A percentile compares a stretch with the other conserved stretches of the same genome.
Conservation (phyloP, 2,888 invertebrate species). For the Sphinx pinastri region DNA sequence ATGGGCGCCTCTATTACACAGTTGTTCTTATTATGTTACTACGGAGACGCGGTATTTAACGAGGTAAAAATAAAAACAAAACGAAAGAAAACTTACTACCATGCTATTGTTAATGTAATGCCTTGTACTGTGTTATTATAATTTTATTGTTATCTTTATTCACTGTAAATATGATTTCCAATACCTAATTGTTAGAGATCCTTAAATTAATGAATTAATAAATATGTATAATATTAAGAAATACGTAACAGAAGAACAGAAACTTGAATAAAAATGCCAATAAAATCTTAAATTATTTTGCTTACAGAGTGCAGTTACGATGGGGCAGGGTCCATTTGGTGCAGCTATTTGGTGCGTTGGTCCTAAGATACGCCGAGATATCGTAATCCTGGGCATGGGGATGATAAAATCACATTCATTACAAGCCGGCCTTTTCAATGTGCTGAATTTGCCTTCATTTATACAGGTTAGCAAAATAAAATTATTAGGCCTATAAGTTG, state of each 20-base stretch:
- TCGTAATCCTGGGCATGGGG: slow-evolving; percentile 53
- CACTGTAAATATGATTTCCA: too few relatives aligned
- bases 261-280: too few relatives aligned
- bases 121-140: too few relatives aligned
- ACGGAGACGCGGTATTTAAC: slow-evolving; percentile 60
- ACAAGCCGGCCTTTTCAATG: slow-evolving; percentile 63
- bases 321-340: slow-evolving; percentile 62
- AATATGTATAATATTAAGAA: too few relatives aligned
- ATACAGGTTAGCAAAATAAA: slow-evolving; percentile 52
- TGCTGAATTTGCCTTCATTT: slow-evolving; percentile 64
- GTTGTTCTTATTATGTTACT: slow-evolving; percentile 66
- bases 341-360: slow-evolving; percentile 64
- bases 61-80: slow-evolving; percentile 47
- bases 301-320: slow-evolving; percentile 56
- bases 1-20: slow-evolving; percentile 63
- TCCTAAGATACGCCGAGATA: slow-evolving; percentile 55
- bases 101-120: too few relatives aligned
- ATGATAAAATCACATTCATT: slow-evolving; percentile 53
- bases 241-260: too few relatives aligned
- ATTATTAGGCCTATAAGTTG: too few relatives aligned
- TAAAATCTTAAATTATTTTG: neutral
- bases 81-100: too few relatives aligned
- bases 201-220: too few relatives aligned
- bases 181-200: too few relatives aligned
- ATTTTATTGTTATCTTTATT: too few relatives aligned